These are phyloP conservation scores for Sturmia bella DNA, from an alignment of 2,888 invertebrate genomes.

Conservation along the genomic window DNA sequence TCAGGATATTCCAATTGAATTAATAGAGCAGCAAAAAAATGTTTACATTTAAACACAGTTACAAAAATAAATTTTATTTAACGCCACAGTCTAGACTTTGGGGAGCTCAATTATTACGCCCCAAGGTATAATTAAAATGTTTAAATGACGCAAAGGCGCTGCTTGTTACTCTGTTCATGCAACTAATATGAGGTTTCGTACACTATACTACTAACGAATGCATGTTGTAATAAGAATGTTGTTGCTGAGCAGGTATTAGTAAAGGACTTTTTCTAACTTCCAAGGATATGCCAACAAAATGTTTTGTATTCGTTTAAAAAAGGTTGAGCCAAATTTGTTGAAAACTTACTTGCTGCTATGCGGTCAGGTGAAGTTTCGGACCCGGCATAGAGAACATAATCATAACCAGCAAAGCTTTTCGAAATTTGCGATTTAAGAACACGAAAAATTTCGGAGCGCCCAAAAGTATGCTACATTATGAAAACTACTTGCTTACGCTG, in stretches of 20 bases:
- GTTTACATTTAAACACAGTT: background rate
- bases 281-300: background rate
- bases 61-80: conserved; percentile 13
- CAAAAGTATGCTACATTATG: too few species aligned
- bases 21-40: conserved; percentile 2
- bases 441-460: too few species aligned
- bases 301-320: background rate
- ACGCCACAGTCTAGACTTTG: conserved; percentile 55
- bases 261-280: background rate
- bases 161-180: background rate
- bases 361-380: too few species aligned
- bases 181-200: too few species aligned
- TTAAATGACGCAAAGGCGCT: background rate
- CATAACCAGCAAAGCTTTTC: too few species aligned
- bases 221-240: background rate
- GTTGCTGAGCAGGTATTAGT: background rate
- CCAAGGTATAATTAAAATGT: conserved; percentile 52
- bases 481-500: too few species aligned
- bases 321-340: too few species aligned
- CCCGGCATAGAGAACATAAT: too few species aligned
- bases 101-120: conserved; percentile 52
- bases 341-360: too few species aligned
- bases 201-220: conserved; percentile 9
- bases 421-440: too few species aligned
- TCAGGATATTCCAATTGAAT: conserved; percentile 23